These are phyloP conservation scores for Sturmia bella DNA, from an alignment of 2,888 invertebrate species.

Conservation along the genomic window DNA sequence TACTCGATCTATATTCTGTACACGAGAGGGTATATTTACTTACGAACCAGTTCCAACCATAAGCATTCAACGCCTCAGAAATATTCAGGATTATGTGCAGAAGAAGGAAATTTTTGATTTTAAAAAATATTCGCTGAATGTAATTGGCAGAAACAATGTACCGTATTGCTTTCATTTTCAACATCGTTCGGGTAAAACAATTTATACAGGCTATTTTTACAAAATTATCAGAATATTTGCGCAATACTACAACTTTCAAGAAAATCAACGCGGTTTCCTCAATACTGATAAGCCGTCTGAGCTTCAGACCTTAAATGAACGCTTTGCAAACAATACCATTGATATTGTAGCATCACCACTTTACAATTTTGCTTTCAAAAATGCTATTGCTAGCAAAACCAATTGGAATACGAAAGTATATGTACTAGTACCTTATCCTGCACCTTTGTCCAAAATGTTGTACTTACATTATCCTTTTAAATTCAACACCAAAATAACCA, in stretches of 20 bases:
- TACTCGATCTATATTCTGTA: constrained; percentile 22
- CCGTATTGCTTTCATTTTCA: constrained; percentile 16
- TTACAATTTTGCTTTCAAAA: too few relatives aligned
- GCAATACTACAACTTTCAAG: constrained; percentile 26
- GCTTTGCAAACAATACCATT: too few relatives aligned
- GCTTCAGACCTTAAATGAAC: too few relatives aligned
- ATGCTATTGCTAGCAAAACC: too few relatives aligned
- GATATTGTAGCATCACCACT: too few relatives aligned
- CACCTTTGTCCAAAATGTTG: constrained; percentile 8
- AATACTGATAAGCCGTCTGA: too few relatives aligned
- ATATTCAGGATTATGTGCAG: not conserved
- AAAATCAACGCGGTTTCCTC: not conserved
- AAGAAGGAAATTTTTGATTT: constrained; percentile 25
- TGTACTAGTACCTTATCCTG: constrained; percentile 27
- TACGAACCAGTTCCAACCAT: constrained; percentile 17
- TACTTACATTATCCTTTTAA: constrained; percentile 3
- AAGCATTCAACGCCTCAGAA: not conserved
- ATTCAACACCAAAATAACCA: not conserved
- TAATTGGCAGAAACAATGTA: not conserved
- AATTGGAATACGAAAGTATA: constrained; percentile 6
- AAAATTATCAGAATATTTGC: constrained; percentile 18
- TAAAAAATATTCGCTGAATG: constrained; percentile 22
- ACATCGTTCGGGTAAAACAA: not conserved
- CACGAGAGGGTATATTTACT: not conserved
- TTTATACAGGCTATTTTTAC: constrained; percentile 29